Conservation (phyloP, 1,140 invertebrate species). For the Pseudomyrmex dendroicus region DNA sequence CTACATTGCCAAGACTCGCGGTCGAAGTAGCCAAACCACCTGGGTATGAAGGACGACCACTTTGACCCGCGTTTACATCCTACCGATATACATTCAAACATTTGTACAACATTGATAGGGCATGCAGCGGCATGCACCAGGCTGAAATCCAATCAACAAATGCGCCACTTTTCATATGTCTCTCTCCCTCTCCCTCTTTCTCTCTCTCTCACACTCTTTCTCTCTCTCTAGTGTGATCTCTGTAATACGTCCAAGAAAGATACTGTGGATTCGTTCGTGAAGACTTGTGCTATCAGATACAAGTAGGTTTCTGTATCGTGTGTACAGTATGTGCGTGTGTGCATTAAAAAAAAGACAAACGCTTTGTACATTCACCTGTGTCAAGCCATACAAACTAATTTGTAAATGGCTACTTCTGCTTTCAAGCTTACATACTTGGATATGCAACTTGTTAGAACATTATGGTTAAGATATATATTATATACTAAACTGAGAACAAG, state of each 20-base stretch:
- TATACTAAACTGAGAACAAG: not conserved
- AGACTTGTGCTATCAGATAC: not conserved
- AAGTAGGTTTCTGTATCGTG: slow-evolving; percentile 9
- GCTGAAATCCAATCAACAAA: slow-evolving; percentile 78
- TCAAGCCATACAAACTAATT: slow-evolving; percentile 27
- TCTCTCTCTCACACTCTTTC: not conserved
- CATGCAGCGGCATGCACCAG: slow-evolving; percentile 83
- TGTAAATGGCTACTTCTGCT: not conserved
- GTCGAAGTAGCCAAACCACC: slow-evolving; percentile 81
- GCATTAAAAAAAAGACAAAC: slow-evolving; percentile 7
- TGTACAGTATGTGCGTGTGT: not conserved
- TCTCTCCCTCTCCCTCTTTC: slow-evolving; percentile 19
- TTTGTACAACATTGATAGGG: slow-evolving; percentile 84
- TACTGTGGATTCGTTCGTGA: slow-evolving; percentile 16
- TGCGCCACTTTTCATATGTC: slow-evolving; percentile 66
- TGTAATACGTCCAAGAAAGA: not conserved
- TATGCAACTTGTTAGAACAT: slow-evolving; percentile 37
- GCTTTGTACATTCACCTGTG: slow-evolving; percentile 27
- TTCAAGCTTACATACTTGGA: slow-evolving; percentile 16
- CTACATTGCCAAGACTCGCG: slow-evolving; percentile 82
- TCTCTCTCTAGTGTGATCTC: not conserved
- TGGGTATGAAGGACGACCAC: slow-evolving; percentile 82
- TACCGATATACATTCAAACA: slow-evolving; percentile 85
- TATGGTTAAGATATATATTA: slow-evolving; percentile 10
- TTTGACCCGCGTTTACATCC: slow-evolving; percentile 84